Base-by-base conservation (phyloP, 2,888 invertebrate species). In the Pemphredon lugubris region DNA sequence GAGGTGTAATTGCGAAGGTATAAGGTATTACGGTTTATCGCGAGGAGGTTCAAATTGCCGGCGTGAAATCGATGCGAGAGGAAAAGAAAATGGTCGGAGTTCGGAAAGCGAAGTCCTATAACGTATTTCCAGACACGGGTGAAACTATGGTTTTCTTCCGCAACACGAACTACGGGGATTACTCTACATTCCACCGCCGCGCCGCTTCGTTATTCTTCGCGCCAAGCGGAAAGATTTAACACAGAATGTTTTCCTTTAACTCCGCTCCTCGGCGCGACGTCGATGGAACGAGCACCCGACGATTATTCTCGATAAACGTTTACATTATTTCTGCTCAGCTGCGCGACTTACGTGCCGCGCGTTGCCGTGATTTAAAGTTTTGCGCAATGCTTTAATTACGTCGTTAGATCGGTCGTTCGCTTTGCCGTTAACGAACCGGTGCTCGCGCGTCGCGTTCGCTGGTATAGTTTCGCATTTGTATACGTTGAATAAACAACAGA, bases 281-380 rank as follows among this genome's bases (percentile, higher is more conserved):
- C 51, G 39, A 51, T 26, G 45, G 23, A 32, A 7, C 40, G 26
- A 26, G 30, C 48, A n/a, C n/a, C 42, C 21, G 48, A 40, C 44
- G 54, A 13, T 39, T 39, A n/a, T 37, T 42, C 23, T 37, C 55
- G 50, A 37, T 55, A 61, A 70, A 67, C 50, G 50, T 67, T 70
- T 44, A 26, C 44, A 16, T 54, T 37, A 37, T 48, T 20, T 2
- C 18, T 6, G 26, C 16, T 47, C 59, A 45, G 47, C 53, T 53
- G 53, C 30, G n/a, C 30, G 40, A 16, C 47, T 44, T 51, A 44
- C 40, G 39, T 42, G 14, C 40, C 16, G 32, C 45, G 9, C 26
- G 26, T 34, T 34, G 34, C 4, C n/a, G n/a, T n/a, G 3, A n/a
- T 7, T 34, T 34, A 3, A n/a, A 34, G 34, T 34, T 34, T n/a